Evolutionary conservation across 1,140 invertebrate genomes (phyloP).

Genomic region (Elymnias hypermnestra): DNA sequence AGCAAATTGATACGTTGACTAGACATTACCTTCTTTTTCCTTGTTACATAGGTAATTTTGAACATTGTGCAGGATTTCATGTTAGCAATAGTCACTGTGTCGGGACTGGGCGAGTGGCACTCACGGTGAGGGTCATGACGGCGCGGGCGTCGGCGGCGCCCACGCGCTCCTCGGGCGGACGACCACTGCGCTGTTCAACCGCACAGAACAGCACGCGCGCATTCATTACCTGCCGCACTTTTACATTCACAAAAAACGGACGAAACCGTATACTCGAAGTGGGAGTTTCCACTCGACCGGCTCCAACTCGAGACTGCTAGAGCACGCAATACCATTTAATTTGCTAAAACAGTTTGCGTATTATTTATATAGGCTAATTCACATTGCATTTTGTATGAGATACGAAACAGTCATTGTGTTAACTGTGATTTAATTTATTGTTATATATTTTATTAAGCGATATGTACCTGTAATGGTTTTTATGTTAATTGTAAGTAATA

Average conservation of each 20-base stretch:
- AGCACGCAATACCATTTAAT: no score
- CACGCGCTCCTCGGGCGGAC: conserved; percentile 18
- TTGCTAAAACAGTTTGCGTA: no score
- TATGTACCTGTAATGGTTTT: no score
- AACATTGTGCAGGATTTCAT: conserved; percentile 67
- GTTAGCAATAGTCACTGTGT: conserved; percentile 11
- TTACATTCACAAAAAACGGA: conserved; percentile 55
- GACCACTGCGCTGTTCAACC: conserved; percentile 31
- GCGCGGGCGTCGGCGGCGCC: conserved; percentile 12
- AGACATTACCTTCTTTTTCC: conserved; percentile 66
- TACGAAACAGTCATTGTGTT: no score
- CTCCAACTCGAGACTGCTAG: conserved; percentile 12
- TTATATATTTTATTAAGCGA: no score
- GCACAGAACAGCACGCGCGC: conserved; percentile 41
- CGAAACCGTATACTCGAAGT: conserved; percentile 23
- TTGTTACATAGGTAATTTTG: conserved; percentile 66
- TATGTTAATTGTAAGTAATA: no score
- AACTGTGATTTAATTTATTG: no score
- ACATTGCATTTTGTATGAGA: no score
- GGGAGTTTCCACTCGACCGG: conserved; percentile 38
- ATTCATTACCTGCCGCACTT: conserved; percentile 50
- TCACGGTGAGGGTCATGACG: not conserved
- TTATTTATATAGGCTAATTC: no score
- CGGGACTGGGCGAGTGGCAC: not conserved
- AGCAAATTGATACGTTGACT: no score